These are phyloP conservation scores for Ostrea edulis DNA, from an alignment of 1,140 invertebrate species.

Conservation along the genomic window DNA sequence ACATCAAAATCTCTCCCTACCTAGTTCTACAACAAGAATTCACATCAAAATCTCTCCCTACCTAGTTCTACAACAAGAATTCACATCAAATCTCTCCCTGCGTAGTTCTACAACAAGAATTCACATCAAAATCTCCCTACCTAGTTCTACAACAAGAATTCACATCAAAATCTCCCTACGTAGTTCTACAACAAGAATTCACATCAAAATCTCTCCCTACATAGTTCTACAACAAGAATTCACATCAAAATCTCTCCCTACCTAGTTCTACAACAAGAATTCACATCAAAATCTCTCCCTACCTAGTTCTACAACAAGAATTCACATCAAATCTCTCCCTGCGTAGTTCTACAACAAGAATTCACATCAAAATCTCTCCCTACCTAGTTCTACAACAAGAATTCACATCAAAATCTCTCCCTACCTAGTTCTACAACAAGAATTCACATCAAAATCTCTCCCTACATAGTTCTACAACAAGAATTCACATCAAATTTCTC, in stretches of 20 bases:
- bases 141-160: conserved; percentile 61
- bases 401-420: conserved; percentile 57
- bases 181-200: conserved; percentile 61
- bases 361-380: conserved; percentile 58
- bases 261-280: conserved; percentile 61
- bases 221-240: conserved; percentile 61
- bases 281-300: conserved; percentile 59
- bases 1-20: conserved; percentile 59
- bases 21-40: conserved; percentile 61
- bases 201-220: conserved; percentile 59
- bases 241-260: conserved; percentile 59
- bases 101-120: conserved; percentile 61
- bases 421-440: conserved; percentile 63
- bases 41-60: conserved; percentile 59
- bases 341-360: conserved; percentile 62
- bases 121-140: conserved; percentile 58
- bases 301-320: conserved; percentile 62
- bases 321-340: conserved; percentile 57
- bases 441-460: conserved; percentile 55
- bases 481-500: conserved; percentile 52
- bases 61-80: conserved; percentile 61
- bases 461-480: conserved; percentile 64
- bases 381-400: conserved; percentile 62
- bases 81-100: conserved; percentile 58
- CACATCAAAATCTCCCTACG: conserved; percentile 58